Evolutionary conservation across 2,888 invertebrate species (phyloP).

Genomic region (Acronicta alni): DNA sequence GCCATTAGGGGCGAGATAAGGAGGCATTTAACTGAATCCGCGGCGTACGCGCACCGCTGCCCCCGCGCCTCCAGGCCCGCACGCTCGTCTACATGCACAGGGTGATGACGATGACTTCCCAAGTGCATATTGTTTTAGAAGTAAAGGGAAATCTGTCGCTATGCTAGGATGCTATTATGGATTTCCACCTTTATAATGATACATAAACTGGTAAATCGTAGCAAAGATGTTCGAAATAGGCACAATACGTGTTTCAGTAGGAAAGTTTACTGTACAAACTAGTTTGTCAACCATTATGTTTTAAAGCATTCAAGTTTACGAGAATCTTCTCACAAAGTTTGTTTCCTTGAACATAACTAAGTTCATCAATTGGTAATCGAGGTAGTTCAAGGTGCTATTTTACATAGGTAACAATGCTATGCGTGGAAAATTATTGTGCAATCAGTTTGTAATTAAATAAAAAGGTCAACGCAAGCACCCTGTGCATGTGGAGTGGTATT

Average conservation of each 20-base stretch:
- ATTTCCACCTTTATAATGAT: neutral
- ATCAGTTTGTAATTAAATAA: neutral
- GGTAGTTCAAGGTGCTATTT: too few relatives aligned
- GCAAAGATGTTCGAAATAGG: too few relatives aligned
- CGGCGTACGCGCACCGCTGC: conserved; percentile 65
- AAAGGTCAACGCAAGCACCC: conserved; percentile 29
- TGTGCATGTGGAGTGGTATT: conserved; percentile 54
- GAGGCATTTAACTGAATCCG: conserved; percentile 85
- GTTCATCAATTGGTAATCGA: too few relatives aligned
- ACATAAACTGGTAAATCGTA: too few relatives aligned
- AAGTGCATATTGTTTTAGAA: neutral
- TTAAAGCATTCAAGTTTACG: neutral
- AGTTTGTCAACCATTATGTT: too few relatives aligned
- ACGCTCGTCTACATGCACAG: conserved; percentile 30
- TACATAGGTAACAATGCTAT: too few relatives aligned
- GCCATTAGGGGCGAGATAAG: conserved; percentile 87
- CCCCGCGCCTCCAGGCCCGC: conserved; percentile 10
- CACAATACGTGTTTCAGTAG: too few relatives aligned
- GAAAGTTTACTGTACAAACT: too few relatives aligned
- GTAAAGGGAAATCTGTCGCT: too few relatives aligned
- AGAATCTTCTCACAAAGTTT: neutral
- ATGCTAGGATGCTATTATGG: neutral
- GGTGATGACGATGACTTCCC: conserved; percentile 20
- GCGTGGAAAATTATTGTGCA: neutral
- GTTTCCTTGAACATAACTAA: neutral